Evolutionary conservation across 2,888 invertebrate genomes (phyloP), one percentile per base, ranked within the genome.

Genomic region (Dynastes hyllus): DNA sequence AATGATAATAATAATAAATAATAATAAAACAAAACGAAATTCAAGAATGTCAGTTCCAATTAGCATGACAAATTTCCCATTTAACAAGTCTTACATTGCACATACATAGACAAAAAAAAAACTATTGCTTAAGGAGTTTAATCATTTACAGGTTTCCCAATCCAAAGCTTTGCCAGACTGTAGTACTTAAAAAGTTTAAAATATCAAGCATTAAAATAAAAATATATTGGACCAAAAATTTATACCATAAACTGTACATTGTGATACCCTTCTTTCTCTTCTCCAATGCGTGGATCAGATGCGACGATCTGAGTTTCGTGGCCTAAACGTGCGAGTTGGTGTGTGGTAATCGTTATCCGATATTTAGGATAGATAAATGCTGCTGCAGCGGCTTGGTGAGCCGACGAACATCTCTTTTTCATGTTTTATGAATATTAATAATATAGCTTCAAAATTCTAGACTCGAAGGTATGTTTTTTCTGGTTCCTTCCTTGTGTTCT

Each of bases 391-490:
- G 63, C 63, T 61, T 51, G 69, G 69, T 69, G 51, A 69, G 51
- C 27, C 27, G 73, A 50, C 27, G 45, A 75, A 75, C 73, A 75
- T 75, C 63, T 75, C 73, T 63, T 75, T 69, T 75, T 50, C 73
- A 63, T 75, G 73, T 75, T 75, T 75, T 75, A 75, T 75, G 73
- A 75, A 75, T 75, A 75, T 75, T 75, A 75, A 75, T 75, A 75
- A 75, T 75, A 75, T 61, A 75, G 73, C 61, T 75, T 50, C 58
- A 75, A 71, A 75, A 75, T 75, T 75, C 61, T 75, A 75, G 73
- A 75, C 73, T 75, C 73, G 61, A 16, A 75, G 73, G 73, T 75
- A 75, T 75, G 73, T 75, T 63, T 61, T 71, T 58, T 58, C 63
- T 71, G 63, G 51, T 53, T 45, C 16, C 32, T 40, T 69, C 40